These are phyloP conservation scores for Eleginops maclovinus DNA, from an alignment of 2,113 vertebrate genomes.

Conservation along the genomic window DNA sequence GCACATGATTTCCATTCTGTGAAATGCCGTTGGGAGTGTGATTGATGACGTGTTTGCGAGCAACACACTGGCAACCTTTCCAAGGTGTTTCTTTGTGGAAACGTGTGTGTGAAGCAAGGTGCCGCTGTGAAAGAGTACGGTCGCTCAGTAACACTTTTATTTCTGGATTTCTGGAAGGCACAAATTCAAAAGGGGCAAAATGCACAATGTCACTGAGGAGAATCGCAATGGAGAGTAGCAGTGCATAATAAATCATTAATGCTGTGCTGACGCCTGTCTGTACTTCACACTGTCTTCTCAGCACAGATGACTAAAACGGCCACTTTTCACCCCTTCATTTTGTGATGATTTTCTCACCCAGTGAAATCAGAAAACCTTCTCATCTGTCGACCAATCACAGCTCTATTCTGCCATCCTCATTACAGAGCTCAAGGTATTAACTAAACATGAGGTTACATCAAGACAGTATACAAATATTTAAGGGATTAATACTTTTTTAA, in stretches of 20 bases:
- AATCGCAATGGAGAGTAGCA: background rate
- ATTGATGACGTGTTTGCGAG: background rate
- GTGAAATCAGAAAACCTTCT: background rate
- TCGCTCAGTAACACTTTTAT: slow-evolving; percentile 10
- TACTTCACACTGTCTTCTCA: slow-evolving; percentile 16
- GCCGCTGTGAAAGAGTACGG: background rate
- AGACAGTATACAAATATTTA: background rate
- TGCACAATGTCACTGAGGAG: background rate
- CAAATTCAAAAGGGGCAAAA: background rate
- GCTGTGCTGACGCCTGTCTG: background rate
- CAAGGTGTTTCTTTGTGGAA: background rate
- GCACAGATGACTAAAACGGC: background rate
- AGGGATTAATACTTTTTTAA: no score
- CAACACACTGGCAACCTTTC: background rate
- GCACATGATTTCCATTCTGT: background rate
- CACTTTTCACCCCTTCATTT: background rate
- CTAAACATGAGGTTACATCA: background rate
- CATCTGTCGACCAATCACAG: background rate
- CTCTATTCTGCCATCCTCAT: background rate
- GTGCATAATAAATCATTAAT: background rate
- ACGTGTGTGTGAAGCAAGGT: background rate
- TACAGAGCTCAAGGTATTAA: background rate
- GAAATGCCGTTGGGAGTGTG: background rate
- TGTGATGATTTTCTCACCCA: slow-evolving; percentile 3
- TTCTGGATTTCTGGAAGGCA: background rate